These are phyloP conservation scores for Bactericera cockerelli DNA, from an alignment of 1,140 invertebrate species.

Conservation along the genomic window DNA sequence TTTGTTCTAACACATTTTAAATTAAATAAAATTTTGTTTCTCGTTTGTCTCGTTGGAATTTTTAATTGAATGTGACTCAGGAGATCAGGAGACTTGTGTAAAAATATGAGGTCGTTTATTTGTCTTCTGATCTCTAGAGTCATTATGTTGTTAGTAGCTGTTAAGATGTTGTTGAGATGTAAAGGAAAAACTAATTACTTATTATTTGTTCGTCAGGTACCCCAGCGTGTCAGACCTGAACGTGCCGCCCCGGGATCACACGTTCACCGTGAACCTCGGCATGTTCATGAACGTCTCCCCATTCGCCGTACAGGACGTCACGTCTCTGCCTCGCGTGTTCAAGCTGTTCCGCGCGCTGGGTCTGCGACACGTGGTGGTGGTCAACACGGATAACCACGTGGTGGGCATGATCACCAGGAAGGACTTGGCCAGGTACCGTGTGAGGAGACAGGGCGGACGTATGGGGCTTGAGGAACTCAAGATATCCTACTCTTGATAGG, in stretches of 20 bases:
- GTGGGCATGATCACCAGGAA: conserved; percentile 90
- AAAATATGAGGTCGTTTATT: too few species aligned
- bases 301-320: conserved; percentile 40
- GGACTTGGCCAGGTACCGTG: conserved; percentile 69
- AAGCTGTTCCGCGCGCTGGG: conserved; percentile 86
- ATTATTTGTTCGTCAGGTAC: too few species aligned
- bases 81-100: too few species aligned
- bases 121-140: too few species aligned
- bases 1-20: too few species aligned
- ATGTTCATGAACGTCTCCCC: conserved; percentile 90
- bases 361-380: conserved; percentile 81
- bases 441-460: conserved; percentile 51
- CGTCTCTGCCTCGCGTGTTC: conserved; percentile 81
- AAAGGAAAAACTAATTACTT: too few species aligned
- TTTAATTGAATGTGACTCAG: too few species aligned
- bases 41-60: too few species aligned
- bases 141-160: too few species aligned
- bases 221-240: conserved; percentile 30
- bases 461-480: conserved; percentile 61
- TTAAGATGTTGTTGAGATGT: too few species aligned
- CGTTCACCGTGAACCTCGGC: conserved; percentile 64
- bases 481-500: conserved; percentile 31
- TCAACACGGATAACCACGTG: conserved; percentile 55
- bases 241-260: conserved; percentile 50
- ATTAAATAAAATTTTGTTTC: too few species aligned